These are phyloP conservation scores for Sitophilus oryzae DNA, from an alignment of 1,140 invertebrate species.

Conservation along the genomic window DNA sequence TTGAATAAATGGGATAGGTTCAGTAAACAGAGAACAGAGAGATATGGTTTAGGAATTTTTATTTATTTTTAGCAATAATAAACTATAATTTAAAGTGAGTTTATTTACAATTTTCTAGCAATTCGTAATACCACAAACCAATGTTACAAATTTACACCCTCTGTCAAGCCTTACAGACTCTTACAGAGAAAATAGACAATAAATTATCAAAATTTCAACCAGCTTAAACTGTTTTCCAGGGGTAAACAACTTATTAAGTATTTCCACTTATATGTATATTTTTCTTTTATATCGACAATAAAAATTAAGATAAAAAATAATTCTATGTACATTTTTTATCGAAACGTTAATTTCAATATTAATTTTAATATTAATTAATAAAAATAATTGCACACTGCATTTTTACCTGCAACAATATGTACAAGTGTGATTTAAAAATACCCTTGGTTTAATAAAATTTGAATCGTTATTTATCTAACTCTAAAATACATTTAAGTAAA, in stretches of 20 bases:
- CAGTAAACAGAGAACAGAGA: too few species aligned
- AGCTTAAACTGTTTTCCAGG: slow-evolving; percentile 17
- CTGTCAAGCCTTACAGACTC: slow-evolving; percentile 4
- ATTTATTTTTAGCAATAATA: slow-evolving; percentile 24
- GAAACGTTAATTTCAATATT: neutral
- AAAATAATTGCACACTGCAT: neutral
- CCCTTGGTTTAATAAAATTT: neutral
- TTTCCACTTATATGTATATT: neutral
- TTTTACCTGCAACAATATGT: neutral
- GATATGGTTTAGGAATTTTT: slow-evolving; percentile 1
- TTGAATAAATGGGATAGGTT: too few species aligned
- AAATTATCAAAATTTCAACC: slow-evolving; percentile 20
- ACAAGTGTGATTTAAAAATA: neutral
- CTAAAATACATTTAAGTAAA: neutral
- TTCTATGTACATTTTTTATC: neutral
- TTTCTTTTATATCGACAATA: slow-evolving; percentile 8
- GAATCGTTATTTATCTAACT: neutral
- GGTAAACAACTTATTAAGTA: slow-evolving; percentile 12
- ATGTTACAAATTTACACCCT: slow-evolving; percentile 21
- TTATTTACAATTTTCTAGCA: slow-evolving; percentile 25
- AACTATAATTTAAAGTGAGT: slow-evolving; percentile 22
- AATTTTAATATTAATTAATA: neutral
- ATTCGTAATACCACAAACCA: slow-evolving; percentile 15
- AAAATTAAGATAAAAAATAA: neutral
- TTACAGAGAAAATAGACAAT: slow-evolving; percentile 14